Percentiles rank a stretch among this genome's conserved stretches.
Conservation (phyloP, 2,113 vertebrate genomes). For the Loxodonta africana region DNA sequence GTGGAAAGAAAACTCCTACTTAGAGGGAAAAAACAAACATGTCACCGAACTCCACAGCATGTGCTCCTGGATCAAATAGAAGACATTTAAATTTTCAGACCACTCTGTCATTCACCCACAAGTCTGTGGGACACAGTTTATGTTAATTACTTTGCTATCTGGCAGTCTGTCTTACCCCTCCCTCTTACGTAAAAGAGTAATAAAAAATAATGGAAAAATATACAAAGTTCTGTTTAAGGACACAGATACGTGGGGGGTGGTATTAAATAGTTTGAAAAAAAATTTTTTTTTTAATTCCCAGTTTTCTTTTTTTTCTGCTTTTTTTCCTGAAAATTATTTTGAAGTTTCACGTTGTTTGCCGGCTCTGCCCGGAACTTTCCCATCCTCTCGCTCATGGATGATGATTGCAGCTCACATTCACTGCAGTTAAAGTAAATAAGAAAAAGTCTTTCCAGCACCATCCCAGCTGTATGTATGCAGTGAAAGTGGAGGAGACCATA, state of each 20-base stretch:
- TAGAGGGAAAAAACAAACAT: conserved; percentile 40
- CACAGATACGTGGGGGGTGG: not conserved
- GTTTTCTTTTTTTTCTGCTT: conserved; percentile 11
- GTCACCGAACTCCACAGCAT: conserved; percentile 63
- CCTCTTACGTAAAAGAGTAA: conserved; percentile 60
- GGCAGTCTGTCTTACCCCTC: conserved; percentile 52
- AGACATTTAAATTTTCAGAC: conserved; percentile 45
- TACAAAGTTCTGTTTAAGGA: conserved; percentile 65
- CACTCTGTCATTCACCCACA: conserved; percentile 63
- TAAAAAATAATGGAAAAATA: conserved; percentile 56
- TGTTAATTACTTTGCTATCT: conserved; percentile 20
- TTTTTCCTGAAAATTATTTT: conserved; percentile 67
- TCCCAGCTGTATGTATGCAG: not conserved
- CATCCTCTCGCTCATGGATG: not conserved
- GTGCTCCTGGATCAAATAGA: conserved; percentile 21
- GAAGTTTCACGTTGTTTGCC: not conserved
- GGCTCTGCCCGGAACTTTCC: not conserved
- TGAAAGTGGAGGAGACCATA: conserved; percentile 34
- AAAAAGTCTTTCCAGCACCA: not conserved
- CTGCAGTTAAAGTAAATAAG: conserved; percentile 50
- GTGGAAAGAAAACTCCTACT: conserved; percentile 51
- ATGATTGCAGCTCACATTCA: not conserved
- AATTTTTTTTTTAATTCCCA: not conserved
- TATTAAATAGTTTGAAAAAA: conserved; percentile 17
- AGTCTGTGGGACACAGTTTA: conserved; percentile 46